Evolutionary conservation across 2,888 invertebrate species (phyloP).

Genomic region (Periphyllus acericola): DNA sequence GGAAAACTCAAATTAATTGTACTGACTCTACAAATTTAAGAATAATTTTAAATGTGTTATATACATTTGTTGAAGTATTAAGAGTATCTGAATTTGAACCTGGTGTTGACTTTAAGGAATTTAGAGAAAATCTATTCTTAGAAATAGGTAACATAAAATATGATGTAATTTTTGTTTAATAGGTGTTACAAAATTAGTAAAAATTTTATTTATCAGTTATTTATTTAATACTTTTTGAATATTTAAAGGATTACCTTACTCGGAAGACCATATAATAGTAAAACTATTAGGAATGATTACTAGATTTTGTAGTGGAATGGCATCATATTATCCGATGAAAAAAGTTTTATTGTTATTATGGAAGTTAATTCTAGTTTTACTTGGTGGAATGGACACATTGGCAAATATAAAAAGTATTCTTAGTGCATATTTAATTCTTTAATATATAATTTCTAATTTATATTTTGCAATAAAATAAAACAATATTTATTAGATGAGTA

Average conservation of each 20-base stretch:
- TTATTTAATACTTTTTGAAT: background rate
- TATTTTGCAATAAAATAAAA: background rate
- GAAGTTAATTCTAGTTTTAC: slow-evolving; percentile 91
- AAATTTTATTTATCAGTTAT: background rate
- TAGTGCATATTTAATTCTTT: slow-evolving; percentile 23
- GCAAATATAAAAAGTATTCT: slow-evolving; percentile 78
- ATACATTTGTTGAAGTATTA: slow-evolving; percentile 95
- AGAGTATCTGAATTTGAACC: slow-evolving; percentile 70
- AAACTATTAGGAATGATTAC: slow-evolving; percentile 96
- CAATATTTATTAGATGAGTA: slow-evolving; percentile 53
- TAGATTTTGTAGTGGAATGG: slow-evolving; percentile 92
- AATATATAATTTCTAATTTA: background rate
- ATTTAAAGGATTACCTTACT: slow-evolving; percentile 42
- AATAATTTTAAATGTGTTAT: slow-evolving; percentile 91
- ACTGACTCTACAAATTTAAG: slow-evolving; percentile 93
- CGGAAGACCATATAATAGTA: slow-evolving; percentile 73
- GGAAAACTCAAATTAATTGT: slow-evolving; percentile 82
- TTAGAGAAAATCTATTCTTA: slow-evolving; percentile 38
- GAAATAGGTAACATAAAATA: slow-evolving; percentile 35
- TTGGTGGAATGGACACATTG: slow-evolving; percentile 90
- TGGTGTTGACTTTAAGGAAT: slow-evolving; percentile 33
- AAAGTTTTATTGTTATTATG: slow-evolving; percentile 94
- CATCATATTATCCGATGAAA: slow-evolving; percentile 98
- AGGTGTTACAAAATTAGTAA: background rate
- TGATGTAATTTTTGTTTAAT: too few species aligned